Conservation (phyloP, 1,140 invertebrate species). For the Zaprionus tsacasi region DNA sequence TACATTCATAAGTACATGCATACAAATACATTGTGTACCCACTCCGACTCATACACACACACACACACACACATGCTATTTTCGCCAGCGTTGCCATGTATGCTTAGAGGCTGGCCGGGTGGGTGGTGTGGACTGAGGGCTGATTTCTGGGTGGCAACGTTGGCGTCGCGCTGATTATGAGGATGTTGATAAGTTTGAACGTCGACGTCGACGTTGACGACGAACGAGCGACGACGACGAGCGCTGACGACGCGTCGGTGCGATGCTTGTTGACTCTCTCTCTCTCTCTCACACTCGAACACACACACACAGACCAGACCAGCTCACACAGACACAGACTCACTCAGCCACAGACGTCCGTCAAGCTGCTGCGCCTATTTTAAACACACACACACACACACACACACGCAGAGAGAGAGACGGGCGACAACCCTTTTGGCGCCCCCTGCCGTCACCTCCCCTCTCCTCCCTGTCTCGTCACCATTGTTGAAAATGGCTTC, state of each 20-base stretch:
- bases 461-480: neutral
- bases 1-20: slow-evolving; percentile 56
- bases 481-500: slow-evolving; percentile 75
- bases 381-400: slow-evolving; percentile 40
- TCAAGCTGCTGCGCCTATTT: slow-evolving; percentile 60
- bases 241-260: slow-evolving; percentile 49
- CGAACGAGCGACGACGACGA: slow-evolving; percentile 44
- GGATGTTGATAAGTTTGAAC: slow-evolving; percentile 81
- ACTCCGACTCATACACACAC: no score
- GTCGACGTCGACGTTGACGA: slow-evolving; percentile 34
- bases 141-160: slow-evolving; percentile 57
- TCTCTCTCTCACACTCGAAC: slow-evolving; percentile 15
- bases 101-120: slow-evolving; percentile 41
- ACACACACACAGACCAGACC: slow-evolving; percentile 13
- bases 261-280: slow-evolving; percentile 51
- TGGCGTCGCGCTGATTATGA: slow-evolving; percentile 75
- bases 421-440: slow-evolving; percentile 50
- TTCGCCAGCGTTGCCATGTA: slow-evolving; percentile 62
- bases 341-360: slow-evolving; percentile 42
- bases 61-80: slow-evolving; percentile 38
- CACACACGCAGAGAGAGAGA: slow-evolving; percentile 19
- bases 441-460: neutral
- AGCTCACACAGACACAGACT: slow-evolving; percentile 24
- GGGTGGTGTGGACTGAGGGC: slow-evolving; percentile 6
- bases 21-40: slow-evolving; percentile 26